Evolutionary conservation across 2,113 vertebrate species (phyloP).

Genomic region (Xyrauchen texanus): DNA sequence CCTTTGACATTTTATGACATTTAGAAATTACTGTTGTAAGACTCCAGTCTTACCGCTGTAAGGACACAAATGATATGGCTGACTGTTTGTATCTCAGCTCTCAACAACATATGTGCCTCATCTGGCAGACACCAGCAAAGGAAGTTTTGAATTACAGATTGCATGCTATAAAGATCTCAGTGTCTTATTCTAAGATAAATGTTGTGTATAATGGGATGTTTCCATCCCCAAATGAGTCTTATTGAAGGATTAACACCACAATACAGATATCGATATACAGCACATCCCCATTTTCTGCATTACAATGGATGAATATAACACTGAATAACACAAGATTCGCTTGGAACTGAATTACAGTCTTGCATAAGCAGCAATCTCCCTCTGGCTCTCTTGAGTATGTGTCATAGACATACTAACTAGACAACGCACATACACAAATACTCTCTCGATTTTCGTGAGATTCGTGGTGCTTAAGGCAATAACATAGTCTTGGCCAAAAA

Average conservation of each 20-base stretch:
- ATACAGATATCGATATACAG: not conserved
- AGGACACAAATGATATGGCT: not conserved
- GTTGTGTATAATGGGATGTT: not conserved
- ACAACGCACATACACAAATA: not conserved
- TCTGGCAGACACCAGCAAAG: conserved; percentile 22
- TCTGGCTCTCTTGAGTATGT: conserved; percentile 29
- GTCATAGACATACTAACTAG: conserved; percentile 24
- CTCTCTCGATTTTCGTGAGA: conserved; percentile 2
- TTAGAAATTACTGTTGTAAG: conserved; percentile 8
- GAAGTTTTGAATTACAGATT: conserved; percentile 1
- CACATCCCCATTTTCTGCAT: not conserved
- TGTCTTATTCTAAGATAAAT: conserved; percentile 3
- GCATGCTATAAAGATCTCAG: conserved; percentile 18
- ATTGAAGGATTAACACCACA: not conserved
- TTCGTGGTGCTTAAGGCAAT: not conserved
- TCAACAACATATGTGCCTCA: conserved; percentile 13
- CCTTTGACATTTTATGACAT: conserved; percentile 20
- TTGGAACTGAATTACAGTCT: conserved; percentile 40
- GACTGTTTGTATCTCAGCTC: not conserved
- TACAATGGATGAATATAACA: conserved; percentile 9
- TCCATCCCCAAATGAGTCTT: not conserved
- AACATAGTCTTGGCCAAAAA: not conserved
- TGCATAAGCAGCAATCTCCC: conserved; percentile 36
- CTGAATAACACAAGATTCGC: not conserved
- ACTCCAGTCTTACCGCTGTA: not conserved